Evolutionary conservation across 2,797 vertebrate genomes (phyloP).

Genomic region (Chelidonichthys spinosus): DNA sequence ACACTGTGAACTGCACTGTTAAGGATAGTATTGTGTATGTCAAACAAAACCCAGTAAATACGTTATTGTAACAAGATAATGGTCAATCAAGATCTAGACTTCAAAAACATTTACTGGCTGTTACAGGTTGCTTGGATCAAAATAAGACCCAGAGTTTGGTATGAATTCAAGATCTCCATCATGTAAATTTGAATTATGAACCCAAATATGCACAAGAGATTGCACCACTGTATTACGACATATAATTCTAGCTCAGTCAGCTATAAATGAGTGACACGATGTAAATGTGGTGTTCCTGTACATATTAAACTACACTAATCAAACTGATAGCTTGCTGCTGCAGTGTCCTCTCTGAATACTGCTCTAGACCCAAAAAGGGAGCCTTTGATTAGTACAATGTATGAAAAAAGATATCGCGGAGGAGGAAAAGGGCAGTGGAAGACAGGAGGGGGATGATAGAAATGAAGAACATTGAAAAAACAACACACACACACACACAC

Average conservation of each 20-base stretch:
- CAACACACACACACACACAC: constrained; percentile 33
- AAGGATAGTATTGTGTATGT: neutral
- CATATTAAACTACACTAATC: constrained; percentile 42
- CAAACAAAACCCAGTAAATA: neutral
- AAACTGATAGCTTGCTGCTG: constrained; percentile 35
- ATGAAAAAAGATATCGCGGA: constrained; percentile 64
- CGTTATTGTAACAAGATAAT: neutral
- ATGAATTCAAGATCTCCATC: neutral
- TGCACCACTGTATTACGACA: neutral
- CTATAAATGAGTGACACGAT: constrained; percentile 11
- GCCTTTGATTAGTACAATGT: constrained; percentile 68
- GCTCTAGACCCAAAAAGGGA: constrained; percentile 56
- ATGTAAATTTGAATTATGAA: neutral
- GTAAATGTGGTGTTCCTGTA: neutral
- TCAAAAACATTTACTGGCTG: neutral
- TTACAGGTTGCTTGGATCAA: neutral
- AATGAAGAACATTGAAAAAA: constrained; percentile 63
- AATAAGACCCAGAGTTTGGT: neutral
- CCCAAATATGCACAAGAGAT: neutral
- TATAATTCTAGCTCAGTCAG: neutral
- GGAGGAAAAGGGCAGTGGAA: constrained; percentile 63
- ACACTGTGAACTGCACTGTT: neutral
- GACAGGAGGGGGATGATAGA: constrained; percentile 61
- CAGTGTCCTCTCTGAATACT: constrained; percentile 39
- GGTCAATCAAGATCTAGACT: neutral